Evolutionary conservation across 2,113 vertebrate species (phyloP).

Genomic region (Petrocephalus zakoni): DNA sequence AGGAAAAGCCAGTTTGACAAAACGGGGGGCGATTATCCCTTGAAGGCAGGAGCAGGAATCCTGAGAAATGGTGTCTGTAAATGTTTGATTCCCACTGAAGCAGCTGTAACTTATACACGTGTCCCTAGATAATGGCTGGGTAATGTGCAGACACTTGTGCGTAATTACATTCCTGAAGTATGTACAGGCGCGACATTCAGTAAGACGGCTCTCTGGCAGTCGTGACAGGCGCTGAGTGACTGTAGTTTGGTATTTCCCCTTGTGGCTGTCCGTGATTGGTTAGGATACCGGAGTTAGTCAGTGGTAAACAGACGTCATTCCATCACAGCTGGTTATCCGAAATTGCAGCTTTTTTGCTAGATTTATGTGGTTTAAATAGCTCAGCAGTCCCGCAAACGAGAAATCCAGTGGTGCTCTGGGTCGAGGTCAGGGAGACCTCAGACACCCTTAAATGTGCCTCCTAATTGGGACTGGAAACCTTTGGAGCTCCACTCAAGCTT

Average conservation of each 20-base stretch:
- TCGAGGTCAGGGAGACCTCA: not conserved
- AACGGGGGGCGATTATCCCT: not conserved
- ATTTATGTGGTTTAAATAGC: not conserved
- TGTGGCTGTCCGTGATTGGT: not conserved
- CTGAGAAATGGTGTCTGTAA: not conserved
- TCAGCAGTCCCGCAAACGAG: not conserved
- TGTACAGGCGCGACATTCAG: not conserved
- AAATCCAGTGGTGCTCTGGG: not conserved
- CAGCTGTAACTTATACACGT: not conserved
- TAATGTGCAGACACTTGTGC: too few species aligned
- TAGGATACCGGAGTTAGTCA: not conserved
- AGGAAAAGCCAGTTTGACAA: not conserved
- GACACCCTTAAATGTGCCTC: not conserved
- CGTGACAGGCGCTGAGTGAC: not conserved
- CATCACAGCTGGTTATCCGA: not conserved
- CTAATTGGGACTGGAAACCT: not conserved
- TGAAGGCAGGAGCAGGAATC: not conserved
- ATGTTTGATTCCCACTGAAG: not conserved
- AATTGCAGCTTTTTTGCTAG: not conserved
- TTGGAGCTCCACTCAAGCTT: not conserved
- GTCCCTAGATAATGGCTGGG: not conserved
- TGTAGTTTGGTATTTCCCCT: not conserved
- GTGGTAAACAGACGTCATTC: not conserved
- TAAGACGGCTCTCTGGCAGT: not conserved
- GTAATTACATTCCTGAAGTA: not conserved